Percentiles rank a stretch among this genome's conserved stretches.
phyloP scores from a whole-genome alignment of 2,888 invertebrate species.

The Tineola bisselliella region DNA sequence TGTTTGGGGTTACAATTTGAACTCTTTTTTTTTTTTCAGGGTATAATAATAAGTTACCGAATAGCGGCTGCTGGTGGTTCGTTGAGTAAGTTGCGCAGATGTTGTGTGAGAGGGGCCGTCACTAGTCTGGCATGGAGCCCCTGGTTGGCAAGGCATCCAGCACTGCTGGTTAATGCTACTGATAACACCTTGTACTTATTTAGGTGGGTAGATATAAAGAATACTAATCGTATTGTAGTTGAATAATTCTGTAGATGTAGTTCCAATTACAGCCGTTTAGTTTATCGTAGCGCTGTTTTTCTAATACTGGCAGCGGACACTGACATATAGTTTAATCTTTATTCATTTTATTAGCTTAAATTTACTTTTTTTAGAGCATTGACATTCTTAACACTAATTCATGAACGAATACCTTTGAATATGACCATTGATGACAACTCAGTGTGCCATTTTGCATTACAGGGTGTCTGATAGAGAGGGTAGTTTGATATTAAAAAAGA shows the following conservation, averaged over 20 bases:
- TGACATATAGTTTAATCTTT: too few species aligned
- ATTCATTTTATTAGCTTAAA: too few species aligned
- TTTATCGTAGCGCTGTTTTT: too few species aligned
- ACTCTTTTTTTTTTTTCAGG: slow-evolving; percentile 42
- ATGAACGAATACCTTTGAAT: too few species aligned
- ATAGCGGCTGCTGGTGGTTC: slow-evolving; percentile 74
- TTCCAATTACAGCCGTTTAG: too few species aligned
- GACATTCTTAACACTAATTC: too few species aligned
- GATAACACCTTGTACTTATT: slow-evolving; percentile 79
- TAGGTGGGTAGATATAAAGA: slow-evolving; percentile 45
- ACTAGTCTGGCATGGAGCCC: slow-evolving; percentile 81
- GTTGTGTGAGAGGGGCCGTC: slow-evolving; percentile 72
- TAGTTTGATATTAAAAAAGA: slow-evolving; percentile 70
- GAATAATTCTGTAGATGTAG: too few species aligned
- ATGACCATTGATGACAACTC: too few species aligned
- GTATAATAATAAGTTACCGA: slow-evolving; percentile 74
- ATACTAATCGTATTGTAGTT: too few species aligned
- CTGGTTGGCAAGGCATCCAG: slow-evolving; percentile 85
- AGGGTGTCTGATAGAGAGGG: slow-evolving; percentile 76
- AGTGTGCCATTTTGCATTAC: neutral
- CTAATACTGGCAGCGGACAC: too few species aligned
- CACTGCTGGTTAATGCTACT: slow-evolving; percentile 80
- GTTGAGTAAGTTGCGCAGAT: slow-evolving; percentile 74
- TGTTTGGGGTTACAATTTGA: too few species aligned
- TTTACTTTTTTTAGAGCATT: too few species aligned